A percentile compares a stretch with the other conserved stretches of the same genome.
Evolutionary conservation across 2,888 invertebrate species (phyloP).

Genomic region (Pollenia amentaria): DNA sequence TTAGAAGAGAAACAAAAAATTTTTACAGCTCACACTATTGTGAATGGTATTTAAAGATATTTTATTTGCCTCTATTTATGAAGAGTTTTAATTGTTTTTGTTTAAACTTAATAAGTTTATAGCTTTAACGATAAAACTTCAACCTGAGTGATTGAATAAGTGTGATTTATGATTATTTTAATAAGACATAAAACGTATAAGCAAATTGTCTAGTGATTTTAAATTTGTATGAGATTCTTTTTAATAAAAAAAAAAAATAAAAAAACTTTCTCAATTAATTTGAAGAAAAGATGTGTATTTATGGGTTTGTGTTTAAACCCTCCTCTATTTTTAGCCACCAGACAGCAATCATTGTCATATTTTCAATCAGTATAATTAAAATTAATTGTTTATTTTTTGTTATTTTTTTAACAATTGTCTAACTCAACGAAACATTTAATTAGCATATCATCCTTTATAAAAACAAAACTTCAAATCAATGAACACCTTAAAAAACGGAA

Average conservation of each 20-base stretch:
- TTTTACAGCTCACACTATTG: constrained; percentile 57
- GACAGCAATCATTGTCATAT: constrained; percentile 34
- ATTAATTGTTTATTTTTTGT: constrained; percentile 51
- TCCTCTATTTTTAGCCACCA: constrained; percentile 16
- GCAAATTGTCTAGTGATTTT: background rate
- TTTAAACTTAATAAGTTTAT: constrained; percentile 36
- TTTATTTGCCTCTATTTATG: background rate
- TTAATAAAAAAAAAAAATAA: background rate
- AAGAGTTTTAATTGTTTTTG: background rate
- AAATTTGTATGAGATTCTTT: background rate
- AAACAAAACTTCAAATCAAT: constrained; percentile 14
- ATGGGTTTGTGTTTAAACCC: constrained; percentile 21
- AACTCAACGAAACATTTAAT: constrained; percentile 49
- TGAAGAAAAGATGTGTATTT: background rate
- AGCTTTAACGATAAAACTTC: constrained; percentile 1
- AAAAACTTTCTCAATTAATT: constrained; percentile 16
- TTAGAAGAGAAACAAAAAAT: constrained; percentile 29
- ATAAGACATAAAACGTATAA: constrained; percentile 16
- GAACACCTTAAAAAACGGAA: constrained; percentile 62
- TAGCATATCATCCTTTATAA: constrained; percentile 62
- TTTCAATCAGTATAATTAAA: constrained; percentile 60
- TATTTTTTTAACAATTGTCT: background rate
- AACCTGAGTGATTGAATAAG: background rate
- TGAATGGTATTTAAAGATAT: constrained; percentile 22
- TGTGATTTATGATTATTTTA: constrained; percentile 25